Conservation (phyloP, 2,113 vertebrate genomes). For the Geococcyx californianus region DNA sequence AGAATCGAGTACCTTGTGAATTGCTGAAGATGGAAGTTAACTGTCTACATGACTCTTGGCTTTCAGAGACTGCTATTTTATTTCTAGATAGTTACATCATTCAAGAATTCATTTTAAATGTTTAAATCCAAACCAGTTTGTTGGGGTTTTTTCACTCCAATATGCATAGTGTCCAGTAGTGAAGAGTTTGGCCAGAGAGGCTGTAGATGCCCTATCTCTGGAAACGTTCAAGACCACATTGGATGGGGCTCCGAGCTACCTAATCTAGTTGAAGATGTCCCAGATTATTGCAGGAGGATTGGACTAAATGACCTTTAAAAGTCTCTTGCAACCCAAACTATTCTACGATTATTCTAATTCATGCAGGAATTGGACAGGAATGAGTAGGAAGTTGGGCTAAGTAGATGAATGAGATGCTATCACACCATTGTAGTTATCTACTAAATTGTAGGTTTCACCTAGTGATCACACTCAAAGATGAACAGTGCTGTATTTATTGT, state of each 20-base stretch:
- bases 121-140: no score
- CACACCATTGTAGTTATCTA: background rate
- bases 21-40: background rate
- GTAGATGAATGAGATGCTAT: background rate
- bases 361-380: background rate
- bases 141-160: no score
- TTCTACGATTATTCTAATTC: background rate
- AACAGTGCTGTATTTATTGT: background rate
- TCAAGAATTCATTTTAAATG: background rate
- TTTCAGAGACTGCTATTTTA: background rate
- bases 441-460: background rate
- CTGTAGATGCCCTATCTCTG: no score
- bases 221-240: no score
- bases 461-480: background rate
- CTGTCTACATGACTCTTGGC: background rate
- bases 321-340: no score
- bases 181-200: no score
- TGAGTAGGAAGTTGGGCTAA: background rate
- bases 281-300: no score
- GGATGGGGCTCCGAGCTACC: no score
- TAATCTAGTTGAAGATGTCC: no score
- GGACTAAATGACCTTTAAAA: no score
- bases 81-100: background rate
- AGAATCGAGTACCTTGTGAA: background rate
- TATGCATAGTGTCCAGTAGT: no score